Percentiles rank a stretch among this genome's conserved stretches.
Evolutionary conservation across 1,140 invertebrate species (phyloP).

Genomic region (Archivesica marissinica): DNA sequence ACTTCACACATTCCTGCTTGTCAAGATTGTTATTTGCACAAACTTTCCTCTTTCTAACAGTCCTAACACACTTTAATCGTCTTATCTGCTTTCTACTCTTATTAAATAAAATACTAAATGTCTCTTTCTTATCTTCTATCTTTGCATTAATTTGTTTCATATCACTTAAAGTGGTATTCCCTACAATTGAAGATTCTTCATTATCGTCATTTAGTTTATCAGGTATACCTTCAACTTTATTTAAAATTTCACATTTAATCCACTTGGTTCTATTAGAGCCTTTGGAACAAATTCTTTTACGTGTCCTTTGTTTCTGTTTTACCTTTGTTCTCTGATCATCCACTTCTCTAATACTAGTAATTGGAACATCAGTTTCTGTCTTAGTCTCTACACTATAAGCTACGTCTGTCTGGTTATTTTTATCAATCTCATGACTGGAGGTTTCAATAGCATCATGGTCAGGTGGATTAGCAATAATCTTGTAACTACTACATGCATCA

Average conservation of each 20-base stretch:
- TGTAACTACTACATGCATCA: neutral
- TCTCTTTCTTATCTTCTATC: neutral
- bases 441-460: neutral
- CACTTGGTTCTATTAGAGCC: slow-evolving; percentile 2
- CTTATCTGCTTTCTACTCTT: neutral
- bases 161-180: neutral
- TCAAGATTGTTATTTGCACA: neutral
- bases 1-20: slow-evolving; percentile 3
- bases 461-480: too few relatives aligned
- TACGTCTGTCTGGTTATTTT: neutral
- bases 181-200: neutral
- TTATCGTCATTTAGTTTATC: neutral
- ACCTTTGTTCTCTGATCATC: neutral
- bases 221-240: neutral
- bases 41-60: neutral
- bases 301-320: neutral
- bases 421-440: neutral
- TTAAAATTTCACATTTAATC: neutral
- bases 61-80: neutral
- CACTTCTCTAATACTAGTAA: neutral
- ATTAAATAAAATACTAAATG: too few relatives aligned
- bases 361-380: neutral
- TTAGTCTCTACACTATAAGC: neutral
- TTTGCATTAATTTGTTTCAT: neutral
- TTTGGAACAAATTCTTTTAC: too few relatives aligned